A percentile compares a stretch with the other conserved stretches of the same genome.
Conservation (phyloP, 1,140 invertebrate genomes). For the Ericerus pela region DNA sequence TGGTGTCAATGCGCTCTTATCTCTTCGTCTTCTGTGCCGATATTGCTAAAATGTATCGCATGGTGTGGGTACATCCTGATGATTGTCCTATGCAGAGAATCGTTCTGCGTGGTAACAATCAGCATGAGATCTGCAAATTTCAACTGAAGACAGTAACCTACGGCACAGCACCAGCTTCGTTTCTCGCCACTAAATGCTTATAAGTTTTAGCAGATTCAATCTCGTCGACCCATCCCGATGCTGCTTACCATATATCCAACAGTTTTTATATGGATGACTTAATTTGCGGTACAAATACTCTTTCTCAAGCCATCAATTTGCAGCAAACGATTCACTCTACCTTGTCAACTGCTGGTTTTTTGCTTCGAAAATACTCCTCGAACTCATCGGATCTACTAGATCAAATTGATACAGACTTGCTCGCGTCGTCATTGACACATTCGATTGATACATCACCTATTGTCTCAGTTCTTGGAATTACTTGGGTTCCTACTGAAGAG, state of each 20-base stretch:
- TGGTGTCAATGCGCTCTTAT: too few species aligned
- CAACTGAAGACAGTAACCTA: neutral
- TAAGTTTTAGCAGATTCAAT: neutral
- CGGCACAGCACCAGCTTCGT: neutral
- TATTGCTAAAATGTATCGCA: too few species aligned
- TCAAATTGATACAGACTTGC: neutral
- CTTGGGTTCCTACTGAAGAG: too few species aligned
- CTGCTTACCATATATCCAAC: neutral
- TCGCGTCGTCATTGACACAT: too few species aligned
- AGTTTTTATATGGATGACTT: constrained; percentile 14
- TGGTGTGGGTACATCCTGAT: too few species aligned
- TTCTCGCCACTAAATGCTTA: neutral
- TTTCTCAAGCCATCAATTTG: neutral
- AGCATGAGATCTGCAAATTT: too few species aligned
- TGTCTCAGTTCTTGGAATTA: too few species aligned
- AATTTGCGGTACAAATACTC: neutral
- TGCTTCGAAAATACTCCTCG: constrained; percentile 4
- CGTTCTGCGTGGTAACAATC: too few species aligned
- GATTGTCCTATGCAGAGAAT: too few species aligned
- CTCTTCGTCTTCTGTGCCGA: too few species aligned
- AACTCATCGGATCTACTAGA: constrained; percentile 2
- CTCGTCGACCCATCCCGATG: neutral
- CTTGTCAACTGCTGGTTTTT: neutral
- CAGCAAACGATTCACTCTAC: neutral
- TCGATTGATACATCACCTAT: too few species aligned